Percentiles rank a stretch among this genome's conserved stretches.
These are phyloP conservation scores for Mizuhopecten yessoensis DNA, from an alignment of 1,140 invertebrate genomes.

Conservation along the genomic window DNA sequence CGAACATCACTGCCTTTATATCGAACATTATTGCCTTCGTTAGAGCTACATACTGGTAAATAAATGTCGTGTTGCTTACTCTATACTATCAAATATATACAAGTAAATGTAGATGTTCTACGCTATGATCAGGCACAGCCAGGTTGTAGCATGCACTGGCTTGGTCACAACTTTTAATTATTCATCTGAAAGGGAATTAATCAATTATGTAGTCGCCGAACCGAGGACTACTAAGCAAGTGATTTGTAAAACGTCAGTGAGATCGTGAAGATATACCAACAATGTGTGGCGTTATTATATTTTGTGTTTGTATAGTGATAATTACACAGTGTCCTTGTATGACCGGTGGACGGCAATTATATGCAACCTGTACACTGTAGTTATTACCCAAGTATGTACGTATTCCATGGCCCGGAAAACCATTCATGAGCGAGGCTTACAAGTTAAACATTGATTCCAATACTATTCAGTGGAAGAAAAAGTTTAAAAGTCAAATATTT, in stretches of 20 bases:
- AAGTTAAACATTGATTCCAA: neutral
- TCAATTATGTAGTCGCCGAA: neutral
- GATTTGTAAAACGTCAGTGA: neutral
- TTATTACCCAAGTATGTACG: neutral
- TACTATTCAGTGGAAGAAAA: neutral
- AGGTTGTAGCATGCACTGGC: neutral
- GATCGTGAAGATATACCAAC: neutral
- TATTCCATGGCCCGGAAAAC: neutral
- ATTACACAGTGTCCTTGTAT: neutral
- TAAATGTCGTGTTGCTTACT: neutral
- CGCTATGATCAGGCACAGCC: too few species aligned
- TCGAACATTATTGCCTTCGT: neutral
- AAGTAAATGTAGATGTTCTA: too few species aligned
- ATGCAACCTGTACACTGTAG: neutral
- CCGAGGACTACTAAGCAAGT: neutral
- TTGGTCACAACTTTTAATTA: neutral
- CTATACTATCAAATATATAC: too few species aligned
- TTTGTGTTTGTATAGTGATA: neutral
- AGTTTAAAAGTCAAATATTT: slow-evolving; percentile 5
- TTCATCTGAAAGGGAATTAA: neutral
- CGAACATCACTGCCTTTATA: neutral
- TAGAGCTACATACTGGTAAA: too few species aligned
- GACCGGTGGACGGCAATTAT: neutral
- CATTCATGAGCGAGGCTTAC: neutral
- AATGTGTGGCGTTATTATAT: neutral